Base-by-base conservation (phyloP, 2,113 vertebrate species). In the Oncorhynchus nerka region DNA sequence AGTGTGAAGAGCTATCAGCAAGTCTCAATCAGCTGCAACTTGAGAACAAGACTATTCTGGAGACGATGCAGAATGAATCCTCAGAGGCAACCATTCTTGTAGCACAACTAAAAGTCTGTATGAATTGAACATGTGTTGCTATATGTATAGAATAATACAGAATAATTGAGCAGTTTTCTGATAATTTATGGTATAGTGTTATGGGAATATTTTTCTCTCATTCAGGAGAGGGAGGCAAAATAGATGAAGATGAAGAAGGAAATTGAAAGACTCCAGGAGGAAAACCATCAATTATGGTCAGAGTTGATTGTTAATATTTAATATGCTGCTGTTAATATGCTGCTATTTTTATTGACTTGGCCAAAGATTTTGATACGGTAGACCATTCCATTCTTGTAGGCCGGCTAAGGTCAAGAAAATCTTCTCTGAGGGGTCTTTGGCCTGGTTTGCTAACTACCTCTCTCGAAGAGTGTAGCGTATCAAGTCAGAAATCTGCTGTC, bases 211-310 rank as follows among this genome's bases (percentile, higher is more conserved):
- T 71, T 49, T 77, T 7, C 77, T 15, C 74, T 15, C 74, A 22
- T 81, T 59, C 61, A 98, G 97, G 86, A 86, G 71, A 91, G 77
- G 78, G 93, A 91, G 87, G 89, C 89, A 77, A 90, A 92, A 75
- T 89, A 85, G 82, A 86, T 91, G 83, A 91, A 84, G 59, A 85
- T 92, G 30, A 89, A 90, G 82, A 94, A 83, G 79, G 87, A 96
- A 89, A 87, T 94, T 89, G 82, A 94, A 89, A 93, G 76, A 80
- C 85, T 97, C 70, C 81, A 95, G 89, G 86, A 93, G 84, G 91
- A 90, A 88, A 96, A 96, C 76, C 71, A 48, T 64, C 73, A 88
- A 70, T 89, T 98, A 86, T 92, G 91, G 97, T 92, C 90, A 95
- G 0, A 12, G 55, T 22, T 65, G 1, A 73, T 22, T 77, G 39